phyloP scores from a whole-genome alignment of 2,797 vertebrate species.

The Masticophis lateralis region DNA sequence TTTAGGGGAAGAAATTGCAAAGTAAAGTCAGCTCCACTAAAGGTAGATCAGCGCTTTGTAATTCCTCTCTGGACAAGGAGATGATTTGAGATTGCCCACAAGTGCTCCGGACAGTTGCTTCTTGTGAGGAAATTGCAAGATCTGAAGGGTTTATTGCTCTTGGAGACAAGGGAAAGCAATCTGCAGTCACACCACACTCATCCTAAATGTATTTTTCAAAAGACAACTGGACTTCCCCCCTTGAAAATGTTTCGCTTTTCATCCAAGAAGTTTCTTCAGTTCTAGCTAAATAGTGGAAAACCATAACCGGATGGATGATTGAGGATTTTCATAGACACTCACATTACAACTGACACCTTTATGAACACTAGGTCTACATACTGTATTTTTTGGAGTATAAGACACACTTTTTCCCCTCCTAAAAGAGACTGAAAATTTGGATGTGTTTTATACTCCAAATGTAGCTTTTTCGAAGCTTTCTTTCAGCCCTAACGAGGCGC shows the following conservation, averaged over 20 bases:
- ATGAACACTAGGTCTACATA: neutral
- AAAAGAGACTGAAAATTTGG: too few species aligned
- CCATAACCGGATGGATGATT: too few species aligned
- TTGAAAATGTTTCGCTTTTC: neutral
- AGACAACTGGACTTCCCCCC: neutral
- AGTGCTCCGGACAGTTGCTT: neutral
- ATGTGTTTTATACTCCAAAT: too few species aligned
- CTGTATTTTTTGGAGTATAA: too few species aligned
- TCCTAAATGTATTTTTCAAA: neutral
- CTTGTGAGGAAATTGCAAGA: neutral
- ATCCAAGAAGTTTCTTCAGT: too few species aligned
- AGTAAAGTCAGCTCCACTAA: neutral
- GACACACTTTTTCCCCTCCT: too few species aligned
- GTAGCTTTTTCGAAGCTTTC: too few species aligned
- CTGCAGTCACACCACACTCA: neutral
- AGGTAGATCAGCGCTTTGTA: neutral
- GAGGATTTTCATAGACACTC: neutral
- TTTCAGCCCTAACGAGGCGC: too few species aligned
- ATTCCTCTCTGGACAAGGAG: neutral
- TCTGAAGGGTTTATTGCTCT: neutral
- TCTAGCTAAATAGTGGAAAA: too few species aligned
- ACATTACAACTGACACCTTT: neutral
- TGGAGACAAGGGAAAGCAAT: neutral
- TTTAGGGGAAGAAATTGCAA: neutral
- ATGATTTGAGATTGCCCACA: neutral